phyloP scores from a whole-genome alignment of 2,888 invertebrate genomes.

The Amiota communis region DNA sequence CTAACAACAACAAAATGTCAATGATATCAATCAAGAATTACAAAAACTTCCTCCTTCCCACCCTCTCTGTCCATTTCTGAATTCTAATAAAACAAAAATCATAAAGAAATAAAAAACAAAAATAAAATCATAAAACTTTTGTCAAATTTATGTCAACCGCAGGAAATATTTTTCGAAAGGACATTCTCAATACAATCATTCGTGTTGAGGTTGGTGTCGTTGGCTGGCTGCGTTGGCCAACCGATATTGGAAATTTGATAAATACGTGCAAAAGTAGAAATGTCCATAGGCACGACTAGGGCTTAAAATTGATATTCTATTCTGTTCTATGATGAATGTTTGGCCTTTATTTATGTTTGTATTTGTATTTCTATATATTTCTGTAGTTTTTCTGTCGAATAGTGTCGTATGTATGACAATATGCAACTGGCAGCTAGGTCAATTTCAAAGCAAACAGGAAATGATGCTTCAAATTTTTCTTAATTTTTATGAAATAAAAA shows the following conservation, averaged over 20 bases:
- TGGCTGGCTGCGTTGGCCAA: background rate
- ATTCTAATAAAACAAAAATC: too few species aligned
- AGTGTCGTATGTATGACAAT: slow-evolving; percentile 8
- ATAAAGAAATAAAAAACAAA: too few species aligned
- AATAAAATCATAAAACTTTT: background rate
- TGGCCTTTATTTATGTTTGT: background rate
- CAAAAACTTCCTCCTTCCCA: too few species aligned
- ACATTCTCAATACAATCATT: background rate
- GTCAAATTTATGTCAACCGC: slow-evolving; percentile 10
- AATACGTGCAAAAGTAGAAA: slow-evolving; percentile 17
- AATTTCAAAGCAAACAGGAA: too few species aligned
- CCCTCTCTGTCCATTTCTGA: too few species aligned
- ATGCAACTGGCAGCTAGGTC: background rate
- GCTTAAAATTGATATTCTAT: too few species aligned
- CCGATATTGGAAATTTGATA: slow-evolving; percentile 16
- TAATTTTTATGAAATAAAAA: too few species aligned
- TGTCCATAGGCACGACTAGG: background rate
- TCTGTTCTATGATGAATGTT: background rate
- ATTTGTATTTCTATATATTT: background rate
- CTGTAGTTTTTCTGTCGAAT: background rate
- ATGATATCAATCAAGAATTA: too few species aligned
- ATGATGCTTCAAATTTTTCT: too few species aligned
- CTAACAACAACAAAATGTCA: background rate
- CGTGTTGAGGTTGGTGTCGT: too few species aligned
- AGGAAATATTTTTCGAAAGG: background rate